Base-by-base conservation (phyloP, 2,113 vertebrate genomes). In the Ariopsis seemanni region DNA sequence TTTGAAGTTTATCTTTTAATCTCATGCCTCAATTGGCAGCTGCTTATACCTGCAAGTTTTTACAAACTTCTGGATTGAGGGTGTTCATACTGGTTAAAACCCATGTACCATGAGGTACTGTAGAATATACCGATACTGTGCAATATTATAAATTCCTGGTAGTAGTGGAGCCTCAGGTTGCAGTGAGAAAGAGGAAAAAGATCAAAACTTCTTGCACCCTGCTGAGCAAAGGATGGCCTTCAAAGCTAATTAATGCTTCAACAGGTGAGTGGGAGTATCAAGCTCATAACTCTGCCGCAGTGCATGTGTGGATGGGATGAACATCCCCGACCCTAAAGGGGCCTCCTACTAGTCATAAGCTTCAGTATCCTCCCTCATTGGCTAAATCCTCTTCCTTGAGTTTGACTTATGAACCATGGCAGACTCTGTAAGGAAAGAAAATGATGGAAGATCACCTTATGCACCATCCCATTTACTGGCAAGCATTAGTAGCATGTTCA, bases 231-330 rank as follows among this genome's bases (percentile, higher is more conserved):
- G 42, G 72, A 63, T 87, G 30, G 77, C 88, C 90, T 93, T 92
- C 89, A 88, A 90, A 91, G 87, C 82, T 81, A 71, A 90, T 91
- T 94, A 93, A 93, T 94, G 88, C 88, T 93, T 91, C 89, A 94
- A 90, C 93, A 94, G 91, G 92, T 93, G 87, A 93, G 90, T 22
- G 34, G 91, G 91, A 90, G 92, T 75, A 57, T 88, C 88, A 75
- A 81, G 71, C 55, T 87, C 84, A 82, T 91, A 88, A 92, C 11
- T 89, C 89, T 89, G 85, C 85, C 52, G 52, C 65, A 74, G 65
- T 88, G 27, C 77, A 27, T 77, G 48, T 92, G 85, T 25, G 86
- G 83, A 90, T 89, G 87, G 88, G 90, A 91, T 91, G 85, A 15
- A 55, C 86, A 81, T 69, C 17, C 11, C 57, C 5, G 17, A 63